phyloP scores from a whole-genome alignment of 2,888 invertebrate genomes.

The Apotomis capreana region DNA sequence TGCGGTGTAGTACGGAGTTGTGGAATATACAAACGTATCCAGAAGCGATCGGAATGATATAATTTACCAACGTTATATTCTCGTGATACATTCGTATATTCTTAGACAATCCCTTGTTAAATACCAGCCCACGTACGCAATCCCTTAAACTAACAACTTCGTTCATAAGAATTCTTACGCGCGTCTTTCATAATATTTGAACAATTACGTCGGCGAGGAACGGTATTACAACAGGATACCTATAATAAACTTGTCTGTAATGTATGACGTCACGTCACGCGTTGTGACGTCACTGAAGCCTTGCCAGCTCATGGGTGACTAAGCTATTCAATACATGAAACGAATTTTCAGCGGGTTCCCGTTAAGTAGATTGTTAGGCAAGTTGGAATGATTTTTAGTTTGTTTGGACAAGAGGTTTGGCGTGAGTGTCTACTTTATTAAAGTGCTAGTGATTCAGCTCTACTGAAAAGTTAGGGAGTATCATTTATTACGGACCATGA shows the following conservation, averaged over 20 bases:
- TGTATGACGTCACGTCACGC: constrained; percentile 1
- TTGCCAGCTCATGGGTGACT: constrained; percentile 14
- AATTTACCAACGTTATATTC: too few relatives aligned
- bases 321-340: constrained; percentile 8
- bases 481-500: too few relatives aligned
- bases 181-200: constrained; percentile 4
- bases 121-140: constrained; percentile 3
- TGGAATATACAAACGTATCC: too few relatives aligned
- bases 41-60: too few relatives aligned
- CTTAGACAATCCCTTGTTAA: neutral
- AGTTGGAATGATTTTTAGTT: constrained; percentile 1
- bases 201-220: neutral
- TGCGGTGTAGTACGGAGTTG: too few relatives aligned
- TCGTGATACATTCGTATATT: neutral
- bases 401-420: neutral
- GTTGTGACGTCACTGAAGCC: neutral
- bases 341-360: constrained; percentile 6
- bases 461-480: too few relatives aligned
- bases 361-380: constrained; percentile 3
- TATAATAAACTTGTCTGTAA: neutral
- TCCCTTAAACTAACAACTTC: neutral
- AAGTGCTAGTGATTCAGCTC: too few relatives aligned
- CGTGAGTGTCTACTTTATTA: too few relatives aligned
- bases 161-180: constrained; percentile 1
- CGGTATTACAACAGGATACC: neutral